Conservation (phyloP, 2,113 vertebrate genomes). For the Cariama cristata region DNA sequence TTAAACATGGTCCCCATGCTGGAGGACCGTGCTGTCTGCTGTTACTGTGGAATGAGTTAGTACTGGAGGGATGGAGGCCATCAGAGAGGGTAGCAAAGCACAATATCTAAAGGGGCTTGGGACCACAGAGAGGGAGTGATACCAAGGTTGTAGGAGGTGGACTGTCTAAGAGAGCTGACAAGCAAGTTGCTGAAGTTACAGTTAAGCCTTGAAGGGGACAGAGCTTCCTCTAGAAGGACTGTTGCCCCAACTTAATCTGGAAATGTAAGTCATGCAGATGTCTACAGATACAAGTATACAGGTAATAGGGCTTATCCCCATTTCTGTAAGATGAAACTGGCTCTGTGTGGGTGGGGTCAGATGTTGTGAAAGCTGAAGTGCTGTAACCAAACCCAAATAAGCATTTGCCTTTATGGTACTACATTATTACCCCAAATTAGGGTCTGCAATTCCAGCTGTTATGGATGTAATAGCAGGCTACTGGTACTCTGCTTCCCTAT, state of each 20-base stretch:
- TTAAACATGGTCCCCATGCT: not conserved
- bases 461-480: not conserved
- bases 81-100: not conserved
- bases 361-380: constrained; percentile 23
- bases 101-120: not conserved
- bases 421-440: not conserved
- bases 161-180: not conserved
- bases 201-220: not conserved
- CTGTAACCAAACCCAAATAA: constrained; percentile 21
- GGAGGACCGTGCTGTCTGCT: not conserved
- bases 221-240: not conserved
- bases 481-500: not conserved
- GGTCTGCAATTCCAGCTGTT: constrained; percentile 23
- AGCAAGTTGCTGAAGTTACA: not conserved
- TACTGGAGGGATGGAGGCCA: not conserved
- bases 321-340: constrained; percentile 24
- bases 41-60: not conserved
- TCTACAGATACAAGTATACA: not conserved
- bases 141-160: not conserved
- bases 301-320: not conserved
- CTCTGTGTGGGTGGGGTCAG: constrained; percentile 1
- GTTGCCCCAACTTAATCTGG: not conserved
- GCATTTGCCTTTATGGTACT: not conserved
- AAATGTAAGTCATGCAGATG: not conserved
- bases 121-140: not conserved